phyloP scores from a whole-genome alignment of 2,888 invertebrate genomes.

The Xestia rhomboidea region DNA sequence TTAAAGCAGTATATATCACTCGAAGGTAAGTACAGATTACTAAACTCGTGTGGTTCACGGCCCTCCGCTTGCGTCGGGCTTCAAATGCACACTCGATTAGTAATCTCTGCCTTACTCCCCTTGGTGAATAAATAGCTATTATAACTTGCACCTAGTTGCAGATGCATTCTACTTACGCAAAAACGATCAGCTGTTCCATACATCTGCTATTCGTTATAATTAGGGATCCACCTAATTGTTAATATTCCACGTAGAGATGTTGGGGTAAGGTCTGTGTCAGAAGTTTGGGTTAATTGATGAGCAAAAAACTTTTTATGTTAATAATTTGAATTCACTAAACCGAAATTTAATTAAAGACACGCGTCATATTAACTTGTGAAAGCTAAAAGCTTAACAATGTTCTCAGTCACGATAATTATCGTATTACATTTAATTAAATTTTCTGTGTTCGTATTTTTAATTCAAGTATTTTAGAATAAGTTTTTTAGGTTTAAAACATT shows the following conservation, averaged over 20 bases:
- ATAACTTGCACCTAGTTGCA: neutral
- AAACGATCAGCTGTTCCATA: constrained; percentile 31
- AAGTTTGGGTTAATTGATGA: neutral
- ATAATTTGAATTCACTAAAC: constrained; percentile 5
- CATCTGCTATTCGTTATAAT: constrained; percentile 43
- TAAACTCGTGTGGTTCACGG: too few species aligned
- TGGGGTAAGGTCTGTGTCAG: neutral
- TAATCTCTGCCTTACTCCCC: too few species aligned
- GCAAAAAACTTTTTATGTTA: neutral
- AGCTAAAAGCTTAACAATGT: neutral
- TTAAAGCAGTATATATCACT: too few species aligned
- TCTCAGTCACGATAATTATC: neutral
- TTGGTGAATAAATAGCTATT: too few species aligned
- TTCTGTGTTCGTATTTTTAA: neutral
- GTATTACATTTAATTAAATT: neutral
- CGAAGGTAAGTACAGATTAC: too few species aligned
- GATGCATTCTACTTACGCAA: constrained; percentile 24
- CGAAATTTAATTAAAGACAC: neutral
- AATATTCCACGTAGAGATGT: neutral
- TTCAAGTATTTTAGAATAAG: neutral
- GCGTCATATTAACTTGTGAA: neutral
- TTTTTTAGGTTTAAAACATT: too few species aligned
- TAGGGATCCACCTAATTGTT: constrained; percentile 16
- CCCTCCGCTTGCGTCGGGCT: too few species aligned
- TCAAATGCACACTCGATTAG: too few species aligned